Evolutionary conservation across 1,140 invertebrate species (phyloP).

Genomic region (Laupala kohalensis): DNA sequence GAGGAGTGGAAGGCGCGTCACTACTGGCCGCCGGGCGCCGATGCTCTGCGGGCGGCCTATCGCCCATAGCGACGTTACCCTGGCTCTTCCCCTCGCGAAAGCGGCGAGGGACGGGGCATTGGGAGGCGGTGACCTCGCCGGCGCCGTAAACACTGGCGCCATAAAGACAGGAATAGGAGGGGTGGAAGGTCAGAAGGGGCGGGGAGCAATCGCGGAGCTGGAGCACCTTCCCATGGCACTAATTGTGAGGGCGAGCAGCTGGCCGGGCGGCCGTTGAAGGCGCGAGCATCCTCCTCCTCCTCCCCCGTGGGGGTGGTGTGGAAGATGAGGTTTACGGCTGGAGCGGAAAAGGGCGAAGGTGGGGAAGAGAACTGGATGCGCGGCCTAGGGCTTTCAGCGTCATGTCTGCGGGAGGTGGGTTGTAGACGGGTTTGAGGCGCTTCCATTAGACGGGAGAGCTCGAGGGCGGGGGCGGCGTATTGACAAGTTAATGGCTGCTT

Average conservation of each 20-base stretch:
- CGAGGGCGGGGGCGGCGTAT: slow-evolving; percentile 12
- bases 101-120: no score
- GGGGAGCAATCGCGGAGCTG: background rate
- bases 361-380: no score
- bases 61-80: no score
- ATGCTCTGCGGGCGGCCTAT: background rate
- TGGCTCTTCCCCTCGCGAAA: no score
- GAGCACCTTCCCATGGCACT: background rate
- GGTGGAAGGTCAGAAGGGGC: background rate
- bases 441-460: slow-evolving; percentile 33
- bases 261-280: no score
- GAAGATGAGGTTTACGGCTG: no score
- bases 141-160: background rate
- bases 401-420: background rate
- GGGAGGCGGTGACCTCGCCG: background rate
- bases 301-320: no score
- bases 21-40: background rate
- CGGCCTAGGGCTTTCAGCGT: background rate
- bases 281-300: no score
- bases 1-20: no score
- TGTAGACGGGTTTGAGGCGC: slow-evolving; percentile 22
- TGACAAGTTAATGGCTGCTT: slow-evolving; percentile 12
- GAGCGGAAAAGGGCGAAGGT: no score
- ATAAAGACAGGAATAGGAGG: background rate
- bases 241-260: background rate